Evolutionary conservation across 2,888 invertebrate genomes (phyloP).

Genomic region (Pseudococcus viburni): DNA sequence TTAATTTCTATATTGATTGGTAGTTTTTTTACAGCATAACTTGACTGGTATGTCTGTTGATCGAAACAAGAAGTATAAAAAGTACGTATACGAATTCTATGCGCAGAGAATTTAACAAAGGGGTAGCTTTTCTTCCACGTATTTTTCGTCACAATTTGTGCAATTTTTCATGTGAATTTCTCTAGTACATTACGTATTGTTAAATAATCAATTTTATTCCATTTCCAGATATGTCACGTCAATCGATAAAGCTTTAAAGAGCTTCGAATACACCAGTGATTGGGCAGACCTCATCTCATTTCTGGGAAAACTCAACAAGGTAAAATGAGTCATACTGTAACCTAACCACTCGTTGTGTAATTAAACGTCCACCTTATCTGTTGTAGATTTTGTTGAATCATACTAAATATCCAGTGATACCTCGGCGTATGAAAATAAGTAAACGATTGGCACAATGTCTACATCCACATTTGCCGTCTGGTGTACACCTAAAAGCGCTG

Average conservation of each 20-base stretch:
- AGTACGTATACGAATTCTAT: slow-evolving; percentile 51
- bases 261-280: slow-evolving; percentile 94
- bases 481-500: slow-evolving; percentile 91
- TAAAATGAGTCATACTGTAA: slow-evolving; percentile 70
- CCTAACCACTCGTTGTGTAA: slow-evolving; percentile 65
- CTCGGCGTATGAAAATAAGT: slow-evolving; percentile 87
- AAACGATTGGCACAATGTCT: slow-evolving; percentile 94
- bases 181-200: not conserved
- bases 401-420: slow-evolving; percentile 88
- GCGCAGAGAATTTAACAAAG: not conserved
- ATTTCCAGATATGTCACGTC: slow-evolving; percentile 78
- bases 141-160: slow-evolving; percentile 28
- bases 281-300: slow-evolving; percentile 95
- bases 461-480: slow-evolving; percentile 91
- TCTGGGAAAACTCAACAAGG: slow-evolving; percentile 90
- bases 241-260: slow-evolving; percentile 89
- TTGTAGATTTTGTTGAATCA: slow-evolving; percentile 83
- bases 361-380: slow-evolving; percentile 58
- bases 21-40: slow-evolving; percentile 42
- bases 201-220: slow-evolving; percentile 55
- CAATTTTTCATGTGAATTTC: slow-evolving; percentile 26
- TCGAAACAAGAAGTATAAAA: slow-evolving; percentile 54
- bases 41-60: slow-evolving; percentile 39
- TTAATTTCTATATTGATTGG: slow-evolving; percentile 43
- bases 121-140: slow-evolving; percentile 1